Conservation (phyloP, 2,113 vertebrate species). For the Salvator merianae region DNA sequence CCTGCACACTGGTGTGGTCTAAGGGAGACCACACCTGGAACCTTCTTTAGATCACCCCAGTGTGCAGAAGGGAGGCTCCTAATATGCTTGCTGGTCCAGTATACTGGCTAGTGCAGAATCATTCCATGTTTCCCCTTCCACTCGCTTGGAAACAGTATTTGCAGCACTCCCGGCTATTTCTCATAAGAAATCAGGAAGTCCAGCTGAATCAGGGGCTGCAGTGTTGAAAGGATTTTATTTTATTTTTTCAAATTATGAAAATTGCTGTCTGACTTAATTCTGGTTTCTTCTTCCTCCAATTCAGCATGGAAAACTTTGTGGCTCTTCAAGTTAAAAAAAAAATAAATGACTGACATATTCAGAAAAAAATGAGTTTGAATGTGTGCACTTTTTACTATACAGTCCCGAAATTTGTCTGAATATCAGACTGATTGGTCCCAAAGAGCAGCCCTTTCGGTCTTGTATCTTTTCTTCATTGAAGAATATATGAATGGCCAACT, state of each 20-base stretch:
- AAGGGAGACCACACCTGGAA: no score
- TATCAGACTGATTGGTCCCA: background rate
- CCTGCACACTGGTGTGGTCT: no score
- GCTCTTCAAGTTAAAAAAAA: background rate
- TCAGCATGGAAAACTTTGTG: background rate
- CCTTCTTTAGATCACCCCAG: no score
- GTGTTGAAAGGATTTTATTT: background rate
- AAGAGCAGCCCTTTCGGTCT: background rate
- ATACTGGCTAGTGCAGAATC: no score
- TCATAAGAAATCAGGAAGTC: background rate
- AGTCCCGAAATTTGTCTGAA: background rate
- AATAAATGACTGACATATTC: background rate
- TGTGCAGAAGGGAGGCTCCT: no score
- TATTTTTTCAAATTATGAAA: background rate
- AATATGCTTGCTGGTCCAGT: no score
- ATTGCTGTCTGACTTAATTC: background rate
- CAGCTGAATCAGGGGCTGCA: background rate
- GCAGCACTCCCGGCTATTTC: background rate
- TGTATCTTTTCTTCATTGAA: background rate
- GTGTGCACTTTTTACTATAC: background rate
- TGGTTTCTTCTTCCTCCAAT: background rate
- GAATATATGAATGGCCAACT: accelerated
- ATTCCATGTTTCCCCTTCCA: no score
- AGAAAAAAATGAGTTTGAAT: background rate
- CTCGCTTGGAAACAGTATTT: no score